Base-by-base conservation (phyloP, 2,888 invertebrate genomes). In the Ochropleura plecta region DNA sequence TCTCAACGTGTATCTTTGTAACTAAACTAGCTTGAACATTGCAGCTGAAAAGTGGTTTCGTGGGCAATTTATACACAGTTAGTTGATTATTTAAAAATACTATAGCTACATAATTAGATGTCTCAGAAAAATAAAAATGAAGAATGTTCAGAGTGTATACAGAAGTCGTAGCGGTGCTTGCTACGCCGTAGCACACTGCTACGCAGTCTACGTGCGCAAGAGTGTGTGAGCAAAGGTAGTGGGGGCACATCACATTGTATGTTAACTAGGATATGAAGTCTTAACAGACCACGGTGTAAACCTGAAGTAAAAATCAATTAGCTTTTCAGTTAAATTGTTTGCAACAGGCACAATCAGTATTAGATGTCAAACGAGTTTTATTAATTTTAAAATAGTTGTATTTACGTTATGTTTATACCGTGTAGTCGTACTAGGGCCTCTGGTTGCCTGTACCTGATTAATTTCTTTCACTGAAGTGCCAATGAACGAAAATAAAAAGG, bases 141-240 rank as follows among this genome's bases (percentile, higher is more conserved):
- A 59, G 8, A 8, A 40, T 10, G 0, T 40, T 16, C 16, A 40
- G 14, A 8, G 30, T 46, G 18, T 5, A 2, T 42, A 18, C 3
- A n/a, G 7, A 16, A 0, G 3, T 42, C n/a, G 59, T 73, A 48
- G 80, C 12, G n/a, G 6, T n/a, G 4, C 14, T 30, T 48, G 48
- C 77, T 79, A 79, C 80, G 63, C 64, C 80, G 73, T 79, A 77
- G 73, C 51, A n/a, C 6, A 1, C 5, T 6, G 40, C 40, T 75
- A 70, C 46, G 57, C 70, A 14, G 3, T n/a, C 46, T 73, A 20
- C 44, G 4, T n/a, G 46, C 60, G 30, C 20, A 2, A 48, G 14
- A 42, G 8, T 51, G 3, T 44, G 9, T 14, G 0, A 14, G 3
- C 3, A 18, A 0, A 7, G 9, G 0, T 44, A 48, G 14, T 4